A percentile compares a stretch with the other conserved stretches of the same genome.
phyloP scores from a whole-genome alignment of 30 jellyfish, hydroid and myxozoan species.

The Aurelia sp. region DNA sequence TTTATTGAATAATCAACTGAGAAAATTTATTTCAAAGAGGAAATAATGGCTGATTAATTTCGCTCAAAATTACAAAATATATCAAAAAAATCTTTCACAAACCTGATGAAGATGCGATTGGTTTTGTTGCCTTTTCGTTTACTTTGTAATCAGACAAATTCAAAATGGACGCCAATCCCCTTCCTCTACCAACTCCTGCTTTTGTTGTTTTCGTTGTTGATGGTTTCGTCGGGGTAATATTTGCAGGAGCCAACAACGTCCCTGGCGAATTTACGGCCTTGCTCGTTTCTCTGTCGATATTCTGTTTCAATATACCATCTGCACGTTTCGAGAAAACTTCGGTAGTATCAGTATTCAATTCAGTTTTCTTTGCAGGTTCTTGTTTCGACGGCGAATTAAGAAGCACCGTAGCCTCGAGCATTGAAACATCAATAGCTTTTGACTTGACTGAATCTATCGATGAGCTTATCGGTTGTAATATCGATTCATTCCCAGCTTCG shows the following conservation, averaged over 20 bases:
- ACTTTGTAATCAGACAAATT: not conserved
- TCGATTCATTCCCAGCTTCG: not conserved
- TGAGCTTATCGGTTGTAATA: not conserved
- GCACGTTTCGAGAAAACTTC: not conserved
- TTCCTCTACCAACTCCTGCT: constrained; percentile 46
- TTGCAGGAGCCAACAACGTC: constrained; percentile 37
- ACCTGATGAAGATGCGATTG: not conserved
- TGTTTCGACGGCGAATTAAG: constrained; percentile 10
- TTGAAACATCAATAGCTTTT: constrained; percentile 59
- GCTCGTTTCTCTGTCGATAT: not conserved
- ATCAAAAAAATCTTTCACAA: not conserved
- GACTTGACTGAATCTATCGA: constrained; percentile 8
- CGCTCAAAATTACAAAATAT: too few species aligned
- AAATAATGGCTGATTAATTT: too few species aligned
- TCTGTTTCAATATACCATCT: not conserved
- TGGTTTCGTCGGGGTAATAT: constrained; percentile 34
- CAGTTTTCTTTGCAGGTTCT: not conserved
- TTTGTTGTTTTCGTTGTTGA: not conserved
- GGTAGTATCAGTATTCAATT: not conserved
- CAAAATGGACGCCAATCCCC: constrained; percentile 24
- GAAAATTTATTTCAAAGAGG: too few species aligned
- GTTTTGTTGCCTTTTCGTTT: not conserved
- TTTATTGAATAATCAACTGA: too few species aligned
- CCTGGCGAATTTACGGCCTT: not conserved
- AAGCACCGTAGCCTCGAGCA: constrained; percentile 67